Evolutionary conservation across 2,113 vertebrate genomes (phyloP), one percentile per base, ranked within the genome.

Genomic region (Serilophus lunatus): DNA sequence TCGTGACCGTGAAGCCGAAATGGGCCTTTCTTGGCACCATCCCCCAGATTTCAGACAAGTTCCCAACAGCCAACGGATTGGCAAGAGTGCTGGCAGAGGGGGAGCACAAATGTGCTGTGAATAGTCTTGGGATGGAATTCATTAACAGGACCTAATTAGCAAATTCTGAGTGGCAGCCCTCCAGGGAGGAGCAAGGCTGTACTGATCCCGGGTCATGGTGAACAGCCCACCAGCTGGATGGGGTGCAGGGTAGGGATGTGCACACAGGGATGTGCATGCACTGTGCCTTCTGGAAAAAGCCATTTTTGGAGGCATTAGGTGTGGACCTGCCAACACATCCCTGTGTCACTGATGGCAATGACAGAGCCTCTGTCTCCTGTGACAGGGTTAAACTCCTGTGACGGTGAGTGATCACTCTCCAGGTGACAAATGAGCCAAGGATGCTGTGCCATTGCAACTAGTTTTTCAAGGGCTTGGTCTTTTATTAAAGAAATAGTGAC

Each of bases 81-180:
- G 45, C 3, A 20, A 66, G 86, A 82, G 66, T 3, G 13, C 85
- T 92, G 90, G 82, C 93, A 80, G 91, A 68, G 70, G 23, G 57
- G 75, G 40, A 92, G 72, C 77, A 35, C 81, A 66, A 92, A 84
- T 63, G 72, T 92, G 81, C 91, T 91, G 81, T 50, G 68, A 89
- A 74, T 63, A 86, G 54, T n/a, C 70, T 65, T 69, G 2, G 4
- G 60, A 63, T 91, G 47, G 83, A 89, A 91, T 78, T 89, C 72
- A 75, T 95, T 95, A 95, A 22, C 77, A 15, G 53, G 33, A 25
- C 69, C 63, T 92, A 92, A 96, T 96, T 91, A 92, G 84, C 56
- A 54, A 79, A 78, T 72, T 57, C 60, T 26, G 53, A 91, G 59
- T n/a, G 89, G 59, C 86, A 51, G 70, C 5, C 1, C 82, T 71